These are phyloP conservation scores for Mythimna albipuncta DNA, from an alignment of 2,888 invertebrate genomes.

Conservation along the genomic window DNA sequence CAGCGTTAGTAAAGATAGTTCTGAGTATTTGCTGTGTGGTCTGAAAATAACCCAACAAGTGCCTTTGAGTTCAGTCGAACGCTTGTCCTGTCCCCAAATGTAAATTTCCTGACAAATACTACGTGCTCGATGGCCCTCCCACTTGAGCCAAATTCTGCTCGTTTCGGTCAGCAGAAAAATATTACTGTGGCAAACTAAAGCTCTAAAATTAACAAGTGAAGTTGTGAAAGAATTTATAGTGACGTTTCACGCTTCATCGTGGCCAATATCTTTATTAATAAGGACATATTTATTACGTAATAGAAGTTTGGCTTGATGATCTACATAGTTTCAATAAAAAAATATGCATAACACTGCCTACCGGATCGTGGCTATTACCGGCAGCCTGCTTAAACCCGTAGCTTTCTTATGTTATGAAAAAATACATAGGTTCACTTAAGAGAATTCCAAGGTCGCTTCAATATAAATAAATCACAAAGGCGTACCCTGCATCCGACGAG, in stretches of 20 bases:
- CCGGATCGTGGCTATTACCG: background rate
- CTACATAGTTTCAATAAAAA: too few species aligned
- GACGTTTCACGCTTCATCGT: background rate
- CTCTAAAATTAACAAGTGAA: too few species aligned
- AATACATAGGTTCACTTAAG: conserved; percentile 12
- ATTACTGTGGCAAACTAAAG: background rate
- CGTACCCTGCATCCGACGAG: conserved; percentile 19
- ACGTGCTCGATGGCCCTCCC: background rate
- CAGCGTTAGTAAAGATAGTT: background rate
- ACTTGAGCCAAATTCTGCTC: background rate
- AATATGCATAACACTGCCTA: background rate
- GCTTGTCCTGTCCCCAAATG: conserved; percentile 47
- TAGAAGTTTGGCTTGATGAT: background rate
- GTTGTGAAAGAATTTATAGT: background rate
- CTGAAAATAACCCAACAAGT: conserved; percentile 20
- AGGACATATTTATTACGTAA: background rate
- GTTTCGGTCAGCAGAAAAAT: background rate
- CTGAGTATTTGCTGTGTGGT: background rate
- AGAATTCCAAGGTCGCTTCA: conserved; percentile 21
- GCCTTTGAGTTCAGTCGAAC: conserved; percentile 11
- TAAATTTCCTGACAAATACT: conserved; percentile 36
- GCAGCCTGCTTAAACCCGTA: too few species aligned
- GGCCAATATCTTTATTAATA: too few species aligned
- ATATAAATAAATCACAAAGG: conserved; percentile 44
- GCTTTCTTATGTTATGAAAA: conserved; percentile 1